Base-by-base conservation (phyloP, 2,888 invertebrate species). In the Eumerus sabulonum region DNA sequence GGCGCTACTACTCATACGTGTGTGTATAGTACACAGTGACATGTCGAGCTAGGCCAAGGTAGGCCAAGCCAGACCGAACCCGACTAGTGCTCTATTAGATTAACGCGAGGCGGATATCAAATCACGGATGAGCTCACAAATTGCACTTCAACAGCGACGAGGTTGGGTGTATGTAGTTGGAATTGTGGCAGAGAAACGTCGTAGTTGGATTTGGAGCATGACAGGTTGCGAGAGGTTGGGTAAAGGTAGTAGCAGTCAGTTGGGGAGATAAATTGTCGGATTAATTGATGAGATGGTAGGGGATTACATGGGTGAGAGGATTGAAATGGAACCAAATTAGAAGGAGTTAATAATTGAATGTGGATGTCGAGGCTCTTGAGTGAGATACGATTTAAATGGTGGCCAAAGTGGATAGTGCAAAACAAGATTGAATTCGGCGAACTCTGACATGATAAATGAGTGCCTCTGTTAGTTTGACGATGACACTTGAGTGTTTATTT, bases 51-150 rank as follows among this genome's bases (percentile, higher is more conserved):
- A 44, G 17, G 17, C 13, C 17, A 42, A 44, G 47, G 54, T 38
- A 4, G 35, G 50, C 51, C 45, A 27, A 17, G 27, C 44, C 51
- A 50, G 7, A 14, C 11, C 57, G 45, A 40, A 48, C 40, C 66
- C 35, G 56, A 9, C 47, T 14, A 48, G 54, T 17, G 44, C 54
- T 59, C 71, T 51, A 77, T 73, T 57, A 62, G 67, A 77, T 67
- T 57, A 59, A 73, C 67, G 45, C 40, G 62, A 77, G 73, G 57
- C 62, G 73, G 60, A 67, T 77, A 77, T 77, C 77, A 67, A 73
- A 77, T 73, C 77, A 63, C 63, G 73, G 73, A 73, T 77, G 77
- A 77, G 63, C 67, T 73, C 77, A 56, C 76, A 76, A 76, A 72
- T 66, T 72, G 76, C 71, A 77, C 77, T 67, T 60, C 60, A 62